Evolutionary conservation across 2,797 vertebrate genomes (phyloP).

Genomic region (Cirrhinus mrigala): DNA sequence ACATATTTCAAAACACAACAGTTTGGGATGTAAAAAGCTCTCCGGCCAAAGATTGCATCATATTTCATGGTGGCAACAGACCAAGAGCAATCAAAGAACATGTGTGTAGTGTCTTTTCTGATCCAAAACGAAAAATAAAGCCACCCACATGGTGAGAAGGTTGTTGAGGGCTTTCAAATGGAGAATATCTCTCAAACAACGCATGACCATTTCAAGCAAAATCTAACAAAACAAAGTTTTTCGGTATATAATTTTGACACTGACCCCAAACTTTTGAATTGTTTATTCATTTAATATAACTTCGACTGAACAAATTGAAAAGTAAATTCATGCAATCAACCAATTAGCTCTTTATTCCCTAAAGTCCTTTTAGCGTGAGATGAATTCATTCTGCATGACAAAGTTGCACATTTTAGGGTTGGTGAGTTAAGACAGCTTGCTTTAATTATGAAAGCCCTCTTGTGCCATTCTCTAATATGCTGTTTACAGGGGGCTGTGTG

Average conservation of each 20-base stretch:
- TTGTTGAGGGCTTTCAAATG: neutral
- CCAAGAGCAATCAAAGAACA: neutral
- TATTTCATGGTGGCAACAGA: neutral
- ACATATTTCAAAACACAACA: slow-evolving; percentile 21
- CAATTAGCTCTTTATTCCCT: neutral
- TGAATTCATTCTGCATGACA: neutral
- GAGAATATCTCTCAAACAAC: neutral
- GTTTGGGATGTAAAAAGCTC: neutral
- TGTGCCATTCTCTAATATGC: slow-evolving; percentile 56
- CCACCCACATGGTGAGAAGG: neutral
- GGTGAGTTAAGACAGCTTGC: slow-evolving; percentile 34
- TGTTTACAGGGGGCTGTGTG: slow-evolving; percentile 43
- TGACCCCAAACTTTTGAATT: neutral
- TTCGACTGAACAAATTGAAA: neutral
- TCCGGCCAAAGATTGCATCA: slow-evolving; percentile 5
- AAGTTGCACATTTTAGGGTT: neutral
- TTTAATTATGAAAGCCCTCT: slow-evolving; percentile 36
- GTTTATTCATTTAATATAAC: neutral
- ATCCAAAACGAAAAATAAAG: neutral
- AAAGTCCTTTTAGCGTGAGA: neutral
- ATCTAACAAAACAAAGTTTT: neutral
- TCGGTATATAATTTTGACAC: neutral
- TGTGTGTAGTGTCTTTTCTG: neutral
- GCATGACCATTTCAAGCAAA: neutral
- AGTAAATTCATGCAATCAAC: neutral